These are phyloP conservation scores for Argentina silus DNA, from an alignment of 2,797 vertebrate species.

Conservation along the genomic window DNA sequence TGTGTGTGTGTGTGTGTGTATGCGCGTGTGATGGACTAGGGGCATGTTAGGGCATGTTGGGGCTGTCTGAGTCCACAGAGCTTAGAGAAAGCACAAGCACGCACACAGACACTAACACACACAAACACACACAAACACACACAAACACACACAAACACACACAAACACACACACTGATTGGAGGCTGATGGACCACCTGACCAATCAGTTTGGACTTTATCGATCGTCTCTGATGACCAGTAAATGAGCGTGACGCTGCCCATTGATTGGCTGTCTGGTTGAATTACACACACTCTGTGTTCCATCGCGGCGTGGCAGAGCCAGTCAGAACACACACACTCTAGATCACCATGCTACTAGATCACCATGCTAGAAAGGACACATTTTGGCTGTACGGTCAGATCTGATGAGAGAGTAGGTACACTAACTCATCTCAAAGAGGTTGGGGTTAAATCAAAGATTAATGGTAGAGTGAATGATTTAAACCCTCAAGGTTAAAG, in stretches of 20 bases:
- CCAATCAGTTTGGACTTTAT: constrained; percentile 44
- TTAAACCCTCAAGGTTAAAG: no score
- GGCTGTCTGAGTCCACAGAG: constrained; percentile 47
- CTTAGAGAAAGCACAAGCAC: neutral
- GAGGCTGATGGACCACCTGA: constrained; percentile 35
- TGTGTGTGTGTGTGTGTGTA: constrained; percentile 24
- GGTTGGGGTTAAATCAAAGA: no score
- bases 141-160: neutral
- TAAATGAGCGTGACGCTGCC: constrained; percentile 53
- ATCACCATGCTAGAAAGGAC: no score
- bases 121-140: neutral
- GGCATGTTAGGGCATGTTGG: constrained; percentile 64
- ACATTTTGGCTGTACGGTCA: no score
- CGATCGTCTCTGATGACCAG: constrained; percentile 57
- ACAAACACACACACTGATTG: constrained; percentile 18
- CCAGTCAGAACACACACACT: constrained; percentile 19
- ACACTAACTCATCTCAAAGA: no score
- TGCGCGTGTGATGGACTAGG: constrained; percentile 15
- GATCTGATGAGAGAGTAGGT: no score
- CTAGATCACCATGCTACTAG: no score
- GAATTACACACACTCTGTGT: constrained; percentile 58
- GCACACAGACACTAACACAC: constrained; percentile 1
- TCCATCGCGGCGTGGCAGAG: constrained; percentile 42
- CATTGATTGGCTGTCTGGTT: constrained; percentile 57
- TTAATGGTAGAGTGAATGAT: no score